Evolutionary conservation across 2,113 vertebrate genomes (phyloP).

Genomic region (Gymnobelideus leadbeateri): DNA sequence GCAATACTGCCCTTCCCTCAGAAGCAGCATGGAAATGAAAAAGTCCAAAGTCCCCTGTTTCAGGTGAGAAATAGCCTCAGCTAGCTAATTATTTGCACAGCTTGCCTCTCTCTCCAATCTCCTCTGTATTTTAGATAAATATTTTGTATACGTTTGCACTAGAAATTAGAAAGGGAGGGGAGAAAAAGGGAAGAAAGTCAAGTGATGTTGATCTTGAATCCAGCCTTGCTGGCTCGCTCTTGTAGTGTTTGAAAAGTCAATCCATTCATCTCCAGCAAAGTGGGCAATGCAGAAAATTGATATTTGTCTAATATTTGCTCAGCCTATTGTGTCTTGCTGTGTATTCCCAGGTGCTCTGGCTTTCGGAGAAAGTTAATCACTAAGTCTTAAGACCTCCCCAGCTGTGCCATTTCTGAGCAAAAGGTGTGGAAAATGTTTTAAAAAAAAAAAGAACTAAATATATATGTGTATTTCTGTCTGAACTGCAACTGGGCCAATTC

Average conservation of each 20-base stretch:
- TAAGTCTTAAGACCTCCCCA: slow-evolving; percentile 1
- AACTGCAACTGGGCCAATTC: not conserved
- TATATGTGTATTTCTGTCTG: not conserved
- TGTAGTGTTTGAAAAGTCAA: slow-evolving; percentile 78
- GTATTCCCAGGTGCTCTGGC: slow-evolving; percentile 45
- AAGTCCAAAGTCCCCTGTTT: not conserved
- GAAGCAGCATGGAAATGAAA: not conserved
- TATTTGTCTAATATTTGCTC: slow-evolving; percentile 79
- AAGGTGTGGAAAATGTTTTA: slow-evolving; percentile 36
- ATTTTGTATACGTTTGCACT: slow-evolving; percentile 66
- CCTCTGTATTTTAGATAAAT: slow-evolving; percentile 66
- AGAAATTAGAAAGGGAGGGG: slow-evolving; percentile 51
- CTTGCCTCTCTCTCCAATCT: slow-evolving; percentile 63
- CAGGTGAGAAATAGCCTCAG: slow-evolving; percentile 50
- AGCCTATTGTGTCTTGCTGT: slow-evolving; percentile 48
- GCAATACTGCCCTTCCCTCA: not conserved
- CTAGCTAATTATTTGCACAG: slow-evolving; percentile 75
- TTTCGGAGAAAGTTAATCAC: slow-evolving; percentile 65
- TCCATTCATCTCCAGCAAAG: slow-evolving; percentile 71
- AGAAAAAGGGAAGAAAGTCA: slow-evolving; percentile 26
- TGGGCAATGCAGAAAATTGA: slow-evolving; percentile 69
- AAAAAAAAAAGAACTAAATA: not conserved
- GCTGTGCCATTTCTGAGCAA: slow-evolving; percentile 67
- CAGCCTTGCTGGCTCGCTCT: slow-evolving; percentile 42
- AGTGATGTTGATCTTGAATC: slow-evolving; percentile 56